These are phyloP conservation scores for Mormyrus lacerda DNA, from an alignment of 2,113 vertebrate species.

Conservation along the genomic window DNA sequence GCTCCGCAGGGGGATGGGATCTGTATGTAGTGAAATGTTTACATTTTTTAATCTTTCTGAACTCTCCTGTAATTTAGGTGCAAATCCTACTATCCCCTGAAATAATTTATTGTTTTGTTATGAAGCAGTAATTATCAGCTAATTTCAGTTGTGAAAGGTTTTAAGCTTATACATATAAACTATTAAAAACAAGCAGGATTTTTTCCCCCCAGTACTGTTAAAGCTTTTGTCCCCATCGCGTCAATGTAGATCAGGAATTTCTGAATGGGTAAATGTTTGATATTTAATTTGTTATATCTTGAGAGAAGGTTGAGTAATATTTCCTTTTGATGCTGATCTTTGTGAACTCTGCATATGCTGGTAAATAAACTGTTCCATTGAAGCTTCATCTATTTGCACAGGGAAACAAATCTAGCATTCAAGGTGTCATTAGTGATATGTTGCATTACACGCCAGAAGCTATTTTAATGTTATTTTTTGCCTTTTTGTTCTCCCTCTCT, in stretches of 20 bases:
- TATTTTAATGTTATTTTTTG: neutral
- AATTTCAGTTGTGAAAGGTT: neutral
- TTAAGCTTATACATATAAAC: neutral
- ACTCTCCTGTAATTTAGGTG: neutral
- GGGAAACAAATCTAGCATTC: neutral
- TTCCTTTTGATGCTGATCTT: neutral
- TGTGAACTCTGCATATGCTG: neutral
- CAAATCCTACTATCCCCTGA: neutral
- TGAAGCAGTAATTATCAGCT: neutral
- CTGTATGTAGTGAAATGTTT: constrained; percentile 10
- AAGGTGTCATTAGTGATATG: neutral
- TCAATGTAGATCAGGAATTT: neutral
- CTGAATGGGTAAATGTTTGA: neutral
- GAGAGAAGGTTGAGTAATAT: neutral
- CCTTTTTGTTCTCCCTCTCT: neutral
- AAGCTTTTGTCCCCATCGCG: neutral
- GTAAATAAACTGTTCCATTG: neutral
- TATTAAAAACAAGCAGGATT: neutral
- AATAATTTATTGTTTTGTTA: constrained; percentile 5
- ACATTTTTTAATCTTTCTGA: neutral
- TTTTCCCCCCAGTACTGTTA: neutral
- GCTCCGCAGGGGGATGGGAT: neutral
- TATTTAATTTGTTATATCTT: constrained; percentile 11
- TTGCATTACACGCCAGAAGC: neutral
- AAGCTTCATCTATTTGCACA: neutral